phyloP scores from a whole-genome alignment of 2,797 vertebrate species.

The Anguilla megastoma region DNA sequence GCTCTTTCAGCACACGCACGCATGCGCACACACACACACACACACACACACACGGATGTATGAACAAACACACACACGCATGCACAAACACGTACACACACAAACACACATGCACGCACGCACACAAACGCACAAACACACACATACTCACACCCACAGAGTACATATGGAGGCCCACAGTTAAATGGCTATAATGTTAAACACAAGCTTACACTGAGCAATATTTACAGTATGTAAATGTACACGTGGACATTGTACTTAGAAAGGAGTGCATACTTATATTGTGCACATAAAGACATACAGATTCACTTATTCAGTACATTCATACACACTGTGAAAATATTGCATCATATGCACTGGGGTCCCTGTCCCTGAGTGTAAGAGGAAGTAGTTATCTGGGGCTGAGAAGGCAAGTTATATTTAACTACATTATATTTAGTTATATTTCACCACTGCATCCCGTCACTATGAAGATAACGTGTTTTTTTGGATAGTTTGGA shows the following conservation, averaged over 20 bases:
- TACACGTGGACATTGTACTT: too few species aligned
- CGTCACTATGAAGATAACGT: background rate
- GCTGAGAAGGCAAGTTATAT: background rate
- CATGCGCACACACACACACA: background rate
- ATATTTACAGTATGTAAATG: too few species aligned
- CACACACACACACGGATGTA: background rate
- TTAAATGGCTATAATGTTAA: background rate
- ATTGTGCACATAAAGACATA: too few species aligned
- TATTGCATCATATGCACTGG: background rate
- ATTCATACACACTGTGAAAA: background rate
- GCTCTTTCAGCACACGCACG: background rate
- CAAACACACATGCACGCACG: background rate
- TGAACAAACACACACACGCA: background rate
- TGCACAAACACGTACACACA: background rate
- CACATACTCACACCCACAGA: background rate
- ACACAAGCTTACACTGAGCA: too few species aligned
- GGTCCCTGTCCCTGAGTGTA: background rate
- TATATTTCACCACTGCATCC: background rate
- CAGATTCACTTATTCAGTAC: background rate
- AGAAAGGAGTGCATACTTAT: too few species aligned
- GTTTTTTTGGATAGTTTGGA: too few species aligned
- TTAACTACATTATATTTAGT: background rate
- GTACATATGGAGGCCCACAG: background rate
- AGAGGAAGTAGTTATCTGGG: background rate
- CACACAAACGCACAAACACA: background rate